These are phyloP conservation scores for Coptodon rendalli DNA, from an alignment of 2,113 vertebrate species.

Conservation along the genomic window DNA sequence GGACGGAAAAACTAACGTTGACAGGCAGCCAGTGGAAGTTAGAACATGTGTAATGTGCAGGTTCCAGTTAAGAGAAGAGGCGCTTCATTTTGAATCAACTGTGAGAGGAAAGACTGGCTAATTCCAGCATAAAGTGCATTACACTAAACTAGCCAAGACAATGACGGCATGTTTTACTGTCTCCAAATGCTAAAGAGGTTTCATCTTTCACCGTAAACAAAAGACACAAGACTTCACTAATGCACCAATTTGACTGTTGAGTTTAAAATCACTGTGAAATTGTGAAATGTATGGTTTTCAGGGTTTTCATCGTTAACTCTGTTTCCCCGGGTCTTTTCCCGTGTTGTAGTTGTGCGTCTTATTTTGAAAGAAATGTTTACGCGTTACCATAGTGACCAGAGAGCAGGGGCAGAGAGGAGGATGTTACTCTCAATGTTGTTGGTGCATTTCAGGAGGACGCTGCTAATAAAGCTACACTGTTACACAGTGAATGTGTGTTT, in stretches of 20 bases:
- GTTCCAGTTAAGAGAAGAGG: not conserved
- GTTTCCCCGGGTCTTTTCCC: not conserved
- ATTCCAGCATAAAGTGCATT: not conserved
- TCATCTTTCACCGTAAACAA: not conserved
- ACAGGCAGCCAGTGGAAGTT: not conserved
- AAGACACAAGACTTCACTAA: not conserved
- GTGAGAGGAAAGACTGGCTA: not conserved
- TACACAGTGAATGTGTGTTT: not conserved
- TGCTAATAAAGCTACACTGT: not conserved
- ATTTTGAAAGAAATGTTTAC: not conserved
- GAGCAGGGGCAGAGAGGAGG: not conserved
- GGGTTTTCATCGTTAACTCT: not conserved
- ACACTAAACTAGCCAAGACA: not conserved
- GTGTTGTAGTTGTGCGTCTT: rapidly evolving
- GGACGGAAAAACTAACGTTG: not conserved
- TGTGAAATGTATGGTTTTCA: not conserved
- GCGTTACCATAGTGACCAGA: not conserved
- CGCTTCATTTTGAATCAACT: not conserved
- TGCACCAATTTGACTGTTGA: not conserved
- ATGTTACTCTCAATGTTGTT: not conserved
- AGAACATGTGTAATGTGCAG: not conserved
- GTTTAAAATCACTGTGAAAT: not conserved
- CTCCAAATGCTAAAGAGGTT: not conserved
- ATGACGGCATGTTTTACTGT: not conserved
- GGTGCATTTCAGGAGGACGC: not conserved